Evolutionary conservation across 2,113 vertebrate genomes (phyloP).

Genomic region (Theristicus caerulescens): DNA sequence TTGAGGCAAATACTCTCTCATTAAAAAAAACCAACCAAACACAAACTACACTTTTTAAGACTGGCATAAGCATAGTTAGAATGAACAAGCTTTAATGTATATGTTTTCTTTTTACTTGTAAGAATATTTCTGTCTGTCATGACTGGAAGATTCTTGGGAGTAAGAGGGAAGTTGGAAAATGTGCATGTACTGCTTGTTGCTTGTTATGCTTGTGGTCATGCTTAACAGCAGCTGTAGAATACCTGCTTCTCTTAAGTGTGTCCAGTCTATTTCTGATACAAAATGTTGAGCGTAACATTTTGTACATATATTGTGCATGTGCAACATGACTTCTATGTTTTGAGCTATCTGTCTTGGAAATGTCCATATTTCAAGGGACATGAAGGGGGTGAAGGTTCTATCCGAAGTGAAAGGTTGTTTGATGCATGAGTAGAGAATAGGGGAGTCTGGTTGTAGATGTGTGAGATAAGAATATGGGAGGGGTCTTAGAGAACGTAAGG

Average conservation of each 20-base stretch:
- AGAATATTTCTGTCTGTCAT: background rate
- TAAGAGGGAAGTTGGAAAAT: background rate
- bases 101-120: background rate
- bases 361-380: background rate
- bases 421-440: background rate
- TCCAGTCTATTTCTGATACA: background rate
- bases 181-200: background rate
- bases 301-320: accelerated
- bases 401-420: background rate
- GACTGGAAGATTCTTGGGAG: background rate
- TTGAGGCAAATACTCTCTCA: background rate
- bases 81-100: background rate
- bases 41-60: background rate
- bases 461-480: background rate
- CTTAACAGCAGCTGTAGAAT: background rate
- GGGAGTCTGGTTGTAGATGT: background rate
- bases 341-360: background rate
- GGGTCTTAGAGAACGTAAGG: background rate
- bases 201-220: background rate
- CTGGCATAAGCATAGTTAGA: background rate
- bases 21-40: background rate
- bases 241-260: background rate
- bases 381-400: background rate
- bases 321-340: background rate
- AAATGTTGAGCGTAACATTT: background rate